A percentile compares a stretch with the other conserved stretches of the same genome.
These are phyloP conservation scores for Goniozus legneri DNA, from an alignment of 1,140 invertebrate genomes.

Conservation along the genomic window DNA sequence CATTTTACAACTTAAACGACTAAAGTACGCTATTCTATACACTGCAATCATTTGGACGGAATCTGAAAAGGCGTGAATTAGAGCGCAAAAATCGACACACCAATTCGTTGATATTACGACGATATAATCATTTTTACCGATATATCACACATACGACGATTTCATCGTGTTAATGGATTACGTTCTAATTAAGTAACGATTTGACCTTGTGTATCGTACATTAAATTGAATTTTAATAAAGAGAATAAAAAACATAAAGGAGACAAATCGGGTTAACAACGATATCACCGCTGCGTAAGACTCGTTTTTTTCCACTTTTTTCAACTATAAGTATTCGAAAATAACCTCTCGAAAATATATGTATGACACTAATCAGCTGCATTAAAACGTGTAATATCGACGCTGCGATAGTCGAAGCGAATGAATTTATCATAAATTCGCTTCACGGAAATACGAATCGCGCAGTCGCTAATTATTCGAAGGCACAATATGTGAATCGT, in stretches of 20 bases:
- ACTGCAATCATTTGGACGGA: slow-evolving; percentile 15
- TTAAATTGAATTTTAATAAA: neutral
- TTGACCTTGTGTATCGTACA: neutral
- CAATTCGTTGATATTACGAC: slow-evolving; percentile 5
- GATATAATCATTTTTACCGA: neutral
- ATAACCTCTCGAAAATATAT: neutral
- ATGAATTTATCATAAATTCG: neutral
- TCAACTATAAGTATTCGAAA: neutral
- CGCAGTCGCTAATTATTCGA: slow-evolving; percentile 16
- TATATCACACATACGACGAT: neutral
- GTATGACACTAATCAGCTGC: neutral
- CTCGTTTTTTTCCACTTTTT: neutral
- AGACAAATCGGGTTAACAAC: neutral
- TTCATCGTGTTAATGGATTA: neutral
- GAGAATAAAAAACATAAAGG: neutral
- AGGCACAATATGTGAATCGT: slow-evolving; percentile 18
- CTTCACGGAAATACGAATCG: neutral
- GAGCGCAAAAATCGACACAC: slow-evolving; percentile 16
- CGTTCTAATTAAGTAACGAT: neutral
- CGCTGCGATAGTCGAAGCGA: slow-evolving; percentile 1
- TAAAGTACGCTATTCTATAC: neutral
- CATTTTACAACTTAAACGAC: neutral
- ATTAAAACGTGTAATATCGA: neutral
- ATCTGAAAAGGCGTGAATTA: slow-evolving; percentile 15
- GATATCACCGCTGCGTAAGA: neutral